Evolutionary conservation across 2,113 vertebrate species (phyloP).

Genomic region (Merops nubicus): DNA sequence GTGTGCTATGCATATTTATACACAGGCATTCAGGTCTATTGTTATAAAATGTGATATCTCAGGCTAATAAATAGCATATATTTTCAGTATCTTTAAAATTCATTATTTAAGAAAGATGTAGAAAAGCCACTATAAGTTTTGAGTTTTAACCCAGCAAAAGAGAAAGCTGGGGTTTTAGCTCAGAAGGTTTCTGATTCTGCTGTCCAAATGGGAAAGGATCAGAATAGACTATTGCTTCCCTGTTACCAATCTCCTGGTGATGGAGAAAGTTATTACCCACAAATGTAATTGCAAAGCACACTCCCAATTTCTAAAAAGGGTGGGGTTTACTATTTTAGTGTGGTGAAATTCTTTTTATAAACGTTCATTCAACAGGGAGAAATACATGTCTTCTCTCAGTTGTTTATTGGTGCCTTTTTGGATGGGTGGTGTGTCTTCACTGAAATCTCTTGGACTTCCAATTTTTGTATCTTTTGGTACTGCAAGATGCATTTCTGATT

Average conservation of each 20-base stretch:
- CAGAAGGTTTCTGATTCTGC: not conserved
- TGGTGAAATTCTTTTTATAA: not conserved
- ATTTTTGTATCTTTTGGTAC: not conserved
- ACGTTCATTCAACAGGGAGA: not conserved
- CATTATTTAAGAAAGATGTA: not conserved
- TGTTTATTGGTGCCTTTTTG: not conserved
- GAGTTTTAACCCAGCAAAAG: not conserved
- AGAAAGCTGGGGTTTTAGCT: not conserved
- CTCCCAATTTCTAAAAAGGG: not conserved
- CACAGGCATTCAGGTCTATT: not conserved
- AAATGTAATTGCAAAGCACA: not conserved
- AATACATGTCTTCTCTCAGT: not conserved
- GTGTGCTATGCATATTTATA: not conserved
- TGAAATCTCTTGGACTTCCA: not conserved
- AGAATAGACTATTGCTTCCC: not conserved
- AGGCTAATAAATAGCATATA: not conserved
- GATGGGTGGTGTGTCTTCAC: not conserved
- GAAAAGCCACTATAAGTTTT: not conserved
- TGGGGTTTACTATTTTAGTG: not conserved
- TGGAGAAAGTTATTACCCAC: not conserved
- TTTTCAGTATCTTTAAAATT: not conserved
- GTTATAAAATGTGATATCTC: not conserved
- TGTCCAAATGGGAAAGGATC: not conserved
- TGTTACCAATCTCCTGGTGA: not conserved
- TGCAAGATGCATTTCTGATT: not conserved